Evolutionary conservation across 1,140 invertebrate species (phyloP).

Genomic region (Bombus affinis): DNA sequence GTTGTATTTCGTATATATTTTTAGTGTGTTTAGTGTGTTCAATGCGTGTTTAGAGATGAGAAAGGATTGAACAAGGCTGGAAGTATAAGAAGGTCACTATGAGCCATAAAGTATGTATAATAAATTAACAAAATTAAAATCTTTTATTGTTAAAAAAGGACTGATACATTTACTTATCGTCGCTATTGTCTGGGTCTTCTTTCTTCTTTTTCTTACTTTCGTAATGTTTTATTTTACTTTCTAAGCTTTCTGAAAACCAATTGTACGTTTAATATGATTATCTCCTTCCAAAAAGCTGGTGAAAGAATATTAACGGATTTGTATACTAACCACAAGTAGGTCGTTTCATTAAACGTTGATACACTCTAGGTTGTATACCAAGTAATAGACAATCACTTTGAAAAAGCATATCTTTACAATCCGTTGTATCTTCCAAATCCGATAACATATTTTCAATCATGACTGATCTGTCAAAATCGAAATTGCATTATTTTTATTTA

Average conservation of each 20-base stretch:
- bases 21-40: background rate
- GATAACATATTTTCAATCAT: constrained; percentile 89
- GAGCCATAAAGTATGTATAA: background rate
- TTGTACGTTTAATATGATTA: background rate
- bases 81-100: background rate
- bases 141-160: background rate
- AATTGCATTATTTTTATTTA: constrained; percentile 2
- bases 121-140: constrained; percentile 2
- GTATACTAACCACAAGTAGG: constrained; percentile 87
- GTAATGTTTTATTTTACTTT: constrained; percentile 89
- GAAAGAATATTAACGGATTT: constrained; percentile 14
- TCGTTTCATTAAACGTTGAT: constrained; percentile 89
- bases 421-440: constrained; percentile 82
- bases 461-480: constrained; percentile 83
- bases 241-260: constrained; percentile 86
- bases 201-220: constrained; percentile 83
- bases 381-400: constrained; percentile 86
- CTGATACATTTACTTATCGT: background rate
- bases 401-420: constrained; percentile 64
- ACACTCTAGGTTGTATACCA: constrained; percentile 86
- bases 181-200: background rate
- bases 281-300: too few relatives aligned
- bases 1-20: background rate
- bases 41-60: background rate
- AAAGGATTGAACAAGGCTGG: background rate